Evolutionary conservation across 2,888 invertebrate genomes (phyloP), one percentile per base, ranked within the genome.

Genomic region (Anagyrus pseudococci): DNA sequence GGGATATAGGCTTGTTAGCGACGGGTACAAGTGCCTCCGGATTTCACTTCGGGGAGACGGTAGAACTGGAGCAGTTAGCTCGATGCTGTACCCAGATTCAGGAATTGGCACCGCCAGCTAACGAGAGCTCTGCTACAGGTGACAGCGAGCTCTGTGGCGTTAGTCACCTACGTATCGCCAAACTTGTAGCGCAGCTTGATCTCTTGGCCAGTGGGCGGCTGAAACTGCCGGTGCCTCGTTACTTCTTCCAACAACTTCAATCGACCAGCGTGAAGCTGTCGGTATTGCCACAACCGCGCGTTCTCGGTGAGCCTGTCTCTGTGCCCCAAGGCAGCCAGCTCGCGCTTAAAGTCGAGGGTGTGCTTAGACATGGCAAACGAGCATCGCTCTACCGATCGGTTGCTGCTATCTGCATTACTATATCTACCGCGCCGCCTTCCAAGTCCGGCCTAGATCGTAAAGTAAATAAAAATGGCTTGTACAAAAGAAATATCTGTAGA

Each of bases 341-440:
- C 63, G 94, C 96, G 1, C 87, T 97, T 23, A 96, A 95, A 83
- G 92, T 97, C 2, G 97, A 97, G 82, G 97, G 97, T 0, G 95
- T 98, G 1, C 86, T 96, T 50, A 89, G 91, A 71, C 90, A 90
- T 70, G 89, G 88, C 23, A 85, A 84, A 68, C 83, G 84, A 63
- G 87, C 89, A 6, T 88, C 89, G 4, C 78, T 90, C 13, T 92
- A 88, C 76, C 84, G 93, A 40, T 86, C 86, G 73, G 88, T 94
- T 66, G 84, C 87, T 68, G 86, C 89, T 65, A 88, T 93, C 63
- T 86, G 89, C 71, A 85, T 94, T 33, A 88, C 86, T 2, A 86
- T 92, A 2, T 87, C 86, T 0, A 90, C 90, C 0, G 71, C 76
- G 0, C 76, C 78, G 1, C 79, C 80, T 0, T 77, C 79, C 0